Evolutionary conservation across 2,113 vertebrate species (phyloP), one percentile per base, ranked within the genome.

Genomic region (Agelaius tricolor): DNA sequence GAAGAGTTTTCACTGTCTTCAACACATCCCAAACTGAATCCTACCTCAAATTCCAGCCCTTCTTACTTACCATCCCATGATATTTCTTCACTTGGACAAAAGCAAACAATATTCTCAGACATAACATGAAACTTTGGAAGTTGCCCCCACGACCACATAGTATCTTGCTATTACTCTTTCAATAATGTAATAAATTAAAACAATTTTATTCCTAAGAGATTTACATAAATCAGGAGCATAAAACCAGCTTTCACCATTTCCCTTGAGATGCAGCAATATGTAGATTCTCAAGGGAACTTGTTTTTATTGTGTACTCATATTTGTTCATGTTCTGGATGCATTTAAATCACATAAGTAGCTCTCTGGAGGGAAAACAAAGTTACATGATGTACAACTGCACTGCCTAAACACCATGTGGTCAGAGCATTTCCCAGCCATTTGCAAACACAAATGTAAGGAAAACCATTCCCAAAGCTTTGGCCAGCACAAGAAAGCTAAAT

Each of bases 361-460:
- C 35, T 91, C 75, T 95, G 35, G 74, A 95, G 94, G 71, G 41
- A 97, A 92, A 96, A 69, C 91, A 96, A 79, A 96, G 92, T 81
- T 93, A 89, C 59, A 79, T 28, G 51, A 89, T 89, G 73, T 87
- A 73, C 63, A 95, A 28, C 7, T 52, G 24, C 41, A 77, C 14
- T 84, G 80, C 88, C 74, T 73, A 80, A 94, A 94, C 65, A 9
- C 7, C 52, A 52, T 23, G 91, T 71, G 69, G 90, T 84, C 92
- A 89, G 71, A 90, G 69, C 90, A 55, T 57, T 74, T 90, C 93
- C 67, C 61, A 90, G 59, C 27, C 49, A 51, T 73, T 63, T 77
- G 57, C 66, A 94, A 86, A 90, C 47, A 95, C 23, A 96, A 84
- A 37, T 92, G 22, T 37, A 76, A 79, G 81, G 49, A 41, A 91